Evolutionary conservation across 92 coral and sea anemone species (phyloP), one percentile per base, ranked within the genome.

Genomic region (Palythoa grandiflora): DNA sequence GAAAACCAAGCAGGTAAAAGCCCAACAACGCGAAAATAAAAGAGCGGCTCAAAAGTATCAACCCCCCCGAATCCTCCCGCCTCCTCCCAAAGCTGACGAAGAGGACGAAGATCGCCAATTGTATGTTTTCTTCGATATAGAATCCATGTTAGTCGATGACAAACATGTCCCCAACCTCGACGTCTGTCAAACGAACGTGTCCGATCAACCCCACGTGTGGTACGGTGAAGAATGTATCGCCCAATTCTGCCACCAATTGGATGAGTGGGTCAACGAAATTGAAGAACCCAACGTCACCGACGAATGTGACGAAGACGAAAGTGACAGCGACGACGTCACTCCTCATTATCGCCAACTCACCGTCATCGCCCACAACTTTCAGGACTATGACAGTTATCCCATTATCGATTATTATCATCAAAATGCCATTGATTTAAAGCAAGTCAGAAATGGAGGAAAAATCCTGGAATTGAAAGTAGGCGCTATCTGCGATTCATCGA

Each of bases 371-470:
- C 75, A 71, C 13, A 71, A 71, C 11, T 71, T 71, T 21, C 75
- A 71, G 40, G 75, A 47, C 17, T 71, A 71, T 17, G 75, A 71
- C 75, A 9, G 47, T 37, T 71, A 71, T 71, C 75, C 75, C 75
- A 71, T 71, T 15, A 71, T 71, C 35, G 75, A 0, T 37, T 47
- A 71, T 15, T 37, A 37, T 71, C 48, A 44, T 7, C 48, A 44
- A 44, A 7, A 4, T 3, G 48, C 48, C 3, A 2, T 7, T 44
- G 2, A 3, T 7, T 2, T n/a, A n/a, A n/a, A n/a, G n/a, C 85
- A 80, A 12, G 36, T 80, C 2, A 8, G 85, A 0, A 80, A 80
- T 17, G 85, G 85, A 17, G 68, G 75, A 39, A 80, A 80, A 36
- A n/a, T 80, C 48, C 50, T 80, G 0, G 39, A 54, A 16, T 21